These are phyloP conservation scores for Mormoops blainvillei DNA, from an alignment of 2,113 vertebrate species.

Conservation along the genomic window DNA sequence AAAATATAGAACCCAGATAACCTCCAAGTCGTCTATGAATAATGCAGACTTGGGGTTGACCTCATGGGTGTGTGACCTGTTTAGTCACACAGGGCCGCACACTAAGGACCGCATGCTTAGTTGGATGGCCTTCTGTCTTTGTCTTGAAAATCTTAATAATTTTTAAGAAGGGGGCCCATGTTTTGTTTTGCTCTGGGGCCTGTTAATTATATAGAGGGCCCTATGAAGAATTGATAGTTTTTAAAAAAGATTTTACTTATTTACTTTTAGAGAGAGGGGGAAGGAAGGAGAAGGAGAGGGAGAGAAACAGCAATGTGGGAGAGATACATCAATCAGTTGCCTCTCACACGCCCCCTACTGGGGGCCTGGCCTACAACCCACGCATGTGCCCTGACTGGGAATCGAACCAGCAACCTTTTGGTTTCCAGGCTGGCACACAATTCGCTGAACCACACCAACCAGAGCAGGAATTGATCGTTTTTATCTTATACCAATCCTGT, in stretches of 20 bases:
- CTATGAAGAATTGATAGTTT: not conserved
- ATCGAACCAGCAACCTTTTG: no score
- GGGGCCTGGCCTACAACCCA: no score
- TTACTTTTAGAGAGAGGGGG: no score
- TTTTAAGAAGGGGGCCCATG: not conserved
- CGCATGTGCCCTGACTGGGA: no score
- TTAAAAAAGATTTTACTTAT: no score
- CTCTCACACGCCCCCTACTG: no score
- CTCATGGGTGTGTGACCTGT: not conserved
- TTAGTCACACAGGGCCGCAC: not conserved
- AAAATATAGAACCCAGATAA: not conserved
- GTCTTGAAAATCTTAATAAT: not conserved
- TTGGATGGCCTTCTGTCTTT: not conserved
- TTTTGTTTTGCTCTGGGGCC: not conserved
- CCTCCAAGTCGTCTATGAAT: not conserved
- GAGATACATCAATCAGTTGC: no score
- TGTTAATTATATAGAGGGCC: not conserved
- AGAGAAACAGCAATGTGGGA: no score
- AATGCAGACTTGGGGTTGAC: not conserved
- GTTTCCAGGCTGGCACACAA: no score
- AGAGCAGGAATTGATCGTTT: not conserved
- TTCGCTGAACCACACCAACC: no score
- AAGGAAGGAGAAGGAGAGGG: no score
- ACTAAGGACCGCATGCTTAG: not conserved
- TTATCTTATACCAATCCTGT: not conserved